Evolutionary conservation across 92 coral and sea anemone species (phyloP).

Genomic region (Palythoa caribaeorum): DNA sequence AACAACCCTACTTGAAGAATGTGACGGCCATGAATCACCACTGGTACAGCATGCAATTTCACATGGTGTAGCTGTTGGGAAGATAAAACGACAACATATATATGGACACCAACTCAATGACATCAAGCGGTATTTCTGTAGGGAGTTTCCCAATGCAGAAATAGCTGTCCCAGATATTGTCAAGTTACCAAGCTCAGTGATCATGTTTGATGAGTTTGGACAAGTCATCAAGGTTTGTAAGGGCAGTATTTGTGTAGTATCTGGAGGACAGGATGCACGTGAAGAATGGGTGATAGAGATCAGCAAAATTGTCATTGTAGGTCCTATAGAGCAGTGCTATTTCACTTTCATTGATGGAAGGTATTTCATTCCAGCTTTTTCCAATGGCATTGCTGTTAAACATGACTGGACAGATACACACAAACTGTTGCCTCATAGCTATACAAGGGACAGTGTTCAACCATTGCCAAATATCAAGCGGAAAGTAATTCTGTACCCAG

Average conservation of each 20-base stretch:
- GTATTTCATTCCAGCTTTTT: constrained; percentile 61
- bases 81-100: not conserved
- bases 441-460: constrained; percentile 62
- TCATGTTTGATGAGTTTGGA: constrained; percentile 48
- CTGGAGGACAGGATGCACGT: not conserved
- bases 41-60: constrained; percentile 43
- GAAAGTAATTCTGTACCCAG: constrained; percentile 75
- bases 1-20: constrained; percentile 40
- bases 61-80: constrained; percentile 61
- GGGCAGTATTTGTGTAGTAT: constrained; percentile 38
- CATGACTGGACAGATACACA: constrained; percentile 73
- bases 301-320: constrained; percentile 18
- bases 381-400: constrained; percentile 41
- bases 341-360: constrained; percentile 65
- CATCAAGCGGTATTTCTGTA: not conserved
- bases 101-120: not conserved
- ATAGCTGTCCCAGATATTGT: constrained; percentile 42
- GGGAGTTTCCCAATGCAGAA: not conserved
- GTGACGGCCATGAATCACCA: constrained; percentile 10
- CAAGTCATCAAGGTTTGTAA: constrained; percentile 47
- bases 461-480: constrained; percentile 56
- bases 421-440: constrained; percentile 47
- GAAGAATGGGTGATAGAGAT: constrained; percentile 49
- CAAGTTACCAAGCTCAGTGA: constrained; percentile 33
- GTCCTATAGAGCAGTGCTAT: constrained; percentile 41